Evolutionary conservation across 2,888 invertebrate species (phyloP), one percentile per base, ranked within the genome.

Genomic region (Protonemura montana): DNA sequence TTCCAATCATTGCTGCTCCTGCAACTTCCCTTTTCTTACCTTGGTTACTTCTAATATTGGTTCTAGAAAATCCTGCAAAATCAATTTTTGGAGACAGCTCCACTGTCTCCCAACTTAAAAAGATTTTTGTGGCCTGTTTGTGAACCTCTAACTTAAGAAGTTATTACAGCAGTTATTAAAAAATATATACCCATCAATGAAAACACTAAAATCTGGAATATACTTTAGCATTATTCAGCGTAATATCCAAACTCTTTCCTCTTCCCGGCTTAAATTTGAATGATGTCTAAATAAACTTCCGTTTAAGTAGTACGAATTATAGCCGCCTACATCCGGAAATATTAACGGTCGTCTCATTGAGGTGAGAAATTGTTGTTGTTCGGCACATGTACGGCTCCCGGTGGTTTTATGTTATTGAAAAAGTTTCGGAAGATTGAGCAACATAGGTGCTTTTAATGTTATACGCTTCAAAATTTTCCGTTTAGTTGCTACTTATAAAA

Each of bases 61-160:
- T 13, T n/a, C n/a, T n/a, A n/a, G n/a, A n/a, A n/a, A n/a, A n/a
- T n/a, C n/a, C n/a, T n/a, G n/a, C 41, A 29, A 81, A 81, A 81
- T 81, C 81, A 81, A 81, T 81, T 81, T 78, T 30, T 29, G 30
- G 81, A 81, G 81, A 81, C 81, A 30, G 81, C 81, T 81, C 81
- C 80, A 25, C 27, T 29, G 29, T 29, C 30, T 78, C 13, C 26
- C 78, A 78, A 78, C 27, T 78, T n/a, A n/a, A n/a, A n/a, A n/a
- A n/a, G 78, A 78, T 78, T 78, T 78, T 78, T 28, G 59, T 59
- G 59, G 21, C 59, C 59, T 59, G 21, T 59, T 59, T 59, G 3
- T 59, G 10, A 35, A 35, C n/a, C n/a, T n/a, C n/a, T n/a, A n/a
- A n/a, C n/a, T n/a, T n/a, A n/a, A n/a, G n/a, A n/a, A n/a, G n/a